These are phyloP conservation scores for Xenops minutus DNA, from an alignment of 2,797 vertebrate species.

Conservation along the genomic window DNA sequence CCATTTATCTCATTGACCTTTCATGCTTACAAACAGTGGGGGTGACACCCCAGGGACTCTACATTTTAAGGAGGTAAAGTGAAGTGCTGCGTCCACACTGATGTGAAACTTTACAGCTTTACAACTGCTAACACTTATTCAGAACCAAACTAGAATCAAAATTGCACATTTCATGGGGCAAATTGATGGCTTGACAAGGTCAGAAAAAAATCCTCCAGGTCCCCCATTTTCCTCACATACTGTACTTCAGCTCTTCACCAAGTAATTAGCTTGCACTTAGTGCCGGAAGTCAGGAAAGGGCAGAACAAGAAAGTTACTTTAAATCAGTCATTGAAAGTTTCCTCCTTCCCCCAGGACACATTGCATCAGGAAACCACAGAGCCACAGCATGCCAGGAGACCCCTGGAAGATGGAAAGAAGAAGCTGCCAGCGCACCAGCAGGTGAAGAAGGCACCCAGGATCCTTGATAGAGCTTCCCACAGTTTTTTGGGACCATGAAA, in stretches of 20 bases:
- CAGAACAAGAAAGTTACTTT: not conserved
- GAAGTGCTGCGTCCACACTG: not conserved
- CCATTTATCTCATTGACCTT: not conserved
- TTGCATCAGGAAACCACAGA: not conserved
- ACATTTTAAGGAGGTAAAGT: not conserved
- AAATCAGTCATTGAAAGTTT: not conserved
- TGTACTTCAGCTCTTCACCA: not conserved
- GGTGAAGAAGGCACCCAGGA: not conserved
- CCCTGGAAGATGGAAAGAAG: not conserved
- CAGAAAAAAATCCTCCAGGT: not conserved
- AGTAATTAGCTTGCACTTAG: not conserved
- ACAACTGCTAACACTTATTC: not conserved
- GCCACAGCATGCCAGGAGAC: not conserved
- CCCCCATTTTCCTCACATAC: not conserved
- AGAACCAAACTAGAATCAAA: not conserved
- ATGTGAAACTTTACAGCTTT: not conserved
- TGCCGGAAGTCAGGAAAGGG: not conserved
- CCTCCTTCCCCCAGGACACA: not conserved
- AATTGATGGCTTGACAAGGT: not conserved
- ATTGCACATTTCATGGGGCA: accelerated
- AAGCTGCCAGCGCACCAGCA: not conserved
- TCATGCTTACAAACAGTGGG: not conserved
- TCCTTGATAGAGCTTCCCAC: not conserved
- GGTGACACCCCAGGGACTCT: not conserved
- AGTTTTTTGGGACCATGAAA: not conserved